Base-by-base conservation (phyloP, 2,113 vertebrate genomes). In the Chaetodon auriga region DNA sequence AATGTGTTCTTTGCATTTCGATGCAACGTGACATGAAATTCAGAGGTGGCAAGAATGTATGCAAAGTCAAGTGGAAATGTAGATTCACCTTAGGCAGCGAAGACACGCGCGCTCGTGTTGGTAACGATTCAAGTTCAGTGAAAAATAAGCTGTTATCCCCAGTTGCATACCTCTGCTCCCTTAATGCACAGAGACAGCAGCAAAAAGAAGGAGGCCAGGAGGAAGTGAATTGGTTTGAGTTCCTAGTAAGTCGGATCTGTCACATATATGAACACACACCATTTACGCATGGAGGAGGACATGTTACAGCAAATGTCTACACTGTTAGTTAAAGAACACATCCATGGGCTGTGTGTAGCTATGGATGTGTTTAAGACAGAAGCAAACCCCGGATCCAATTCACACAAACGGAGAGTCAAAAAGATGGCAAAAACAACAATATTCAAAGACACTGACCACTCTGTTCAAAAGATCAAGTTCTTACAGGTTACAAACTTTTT, bases 41-140 rank as follows among this genome's bases (percentile, higher is more conserved):
- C 18, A 36, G 48, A 68, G 43, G 30, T 49, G 64, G 11, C 21
- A 41, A 35, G 19, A 68, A 78, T 55, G 60, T 49, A 60, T 48
- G 78, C 45, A 84, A 68, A 85, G 55, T 63, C 81, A 68, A 41
- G 63, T 9, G 48, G 65, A 58, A 73, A 73, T 84, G 64, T 43
- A 65, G 57, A 77, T 77, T 70, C 13, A 49, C 76, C 5, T 25
- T 21, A 25, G 48, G 58, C 61, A 60, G 64, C 11, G 54, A 55
- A 49, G 36, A 57, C 63, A 46, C 23, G 45, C 51, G 36, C 46
- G 64, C 51, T 64, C 12, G 51, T 45, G 61, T 15, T 66, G 43
- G 35, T 75, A 80, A 16, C 41, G 66, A 64, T 58, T 51, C 43
- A 61, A 61, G 51, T 71, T 19, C 16, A 53, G 41, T 12, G 16